phyloP scores from a whole-genome alignment of 2,797 vertebrate genomes.

The Myotis vivesi region DNA sequence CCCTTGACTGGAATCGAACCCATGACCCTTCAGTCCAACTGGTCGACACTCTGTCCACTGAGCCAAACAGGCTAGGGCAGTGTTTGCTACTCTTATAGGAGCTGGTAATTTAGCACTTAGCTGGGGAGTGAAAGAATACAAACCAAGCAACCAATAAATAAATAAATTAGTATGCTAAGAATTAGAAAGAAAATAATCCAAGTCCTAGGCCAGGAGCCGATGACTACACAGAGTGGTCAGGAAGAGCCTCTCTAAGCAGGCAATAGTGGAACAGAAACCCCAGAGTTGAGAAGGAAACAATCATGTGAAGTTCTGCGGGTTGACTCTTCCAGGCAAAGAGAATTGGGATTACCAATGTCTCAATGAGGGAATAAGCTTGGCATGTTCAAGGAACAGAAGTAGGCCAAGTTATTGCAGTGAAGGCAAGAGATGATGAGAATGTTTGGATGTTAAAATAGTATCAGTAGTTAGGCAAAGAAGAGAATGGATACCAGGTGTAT shows the following conservation, averaged over 20 bases:
- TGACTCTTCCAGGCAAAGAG: not conserved
- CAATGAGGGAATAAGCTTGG: not conserved
- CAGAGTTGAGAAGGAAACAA: not conserved
- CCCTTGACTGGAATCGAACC: too few relatives aligned
- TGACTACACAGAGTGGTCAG: not conserved
- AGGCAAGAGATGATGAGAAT: not conserved
- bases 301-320: not conserved
- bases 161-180: not conserved
- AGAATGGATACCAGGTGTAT: not conserved
- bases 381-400: not conserved
- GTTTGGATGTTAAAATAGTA: not conserved
- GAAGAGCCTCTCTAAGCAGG: not conserved
- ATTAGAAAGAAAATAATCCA: not conserved
- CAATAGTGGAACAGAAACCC: not conserved
- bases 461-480: not conserved
- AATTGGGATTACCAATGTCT: not conserved
- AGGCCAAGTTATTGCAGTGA: not conserved
- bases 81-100: not conserved
- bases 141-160: not conserved
- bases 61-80: too few relatives aligned
- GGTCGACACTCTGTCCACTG: too few relatives aligned
- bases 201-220: not conserved
- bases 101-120: not conserved
- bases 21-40: too few relatives aligned
- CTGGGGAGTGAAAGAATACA: not conserved